Evolutionary conservation across 2,797 vertebrate genomes (phyloP).

Genomic region (Taeniopygia guttata): DNA sequence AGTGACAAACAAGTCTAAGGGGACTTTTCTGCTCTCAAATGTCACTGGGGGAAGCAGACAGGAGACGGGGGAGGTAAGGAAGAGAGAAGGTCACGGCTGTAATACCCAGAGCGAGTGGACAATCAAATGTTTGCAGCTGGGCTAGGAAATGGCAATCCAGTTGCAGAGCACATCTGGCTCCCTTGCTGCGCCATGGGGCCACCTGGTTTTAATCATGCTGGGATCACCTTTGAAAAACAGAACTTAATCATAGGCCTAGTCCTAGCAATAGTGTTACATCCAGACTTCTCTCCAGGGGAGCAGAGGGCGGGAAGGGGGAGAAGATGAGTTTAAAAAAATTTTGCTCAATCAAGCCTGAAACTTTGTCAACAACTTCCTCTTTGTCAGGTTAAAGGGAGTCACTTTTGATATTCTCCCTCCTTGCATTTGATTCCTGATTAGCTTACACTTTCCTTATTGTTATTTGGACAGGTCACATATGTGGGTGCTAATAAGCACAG

Average conservation of each 20-base stretch:
- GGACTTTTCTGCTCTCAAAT: constrained; percentile 68
- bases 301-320: background rate
- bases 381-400: background rate
- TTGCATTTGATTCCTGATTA: background rate
- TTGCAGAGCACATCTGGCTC: constrained; percentile 55
- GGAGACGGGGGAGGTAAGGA: constrained; percentile 61
- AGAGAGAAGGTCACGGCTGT: constrained; percentile 70
- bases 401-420: constrained; percentile 1
- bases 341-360: constrained; percentile 16
- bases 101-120: constrained; percentile 65
- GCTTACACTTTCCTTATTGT: background rate
- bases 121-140: constrained; percentile 78
- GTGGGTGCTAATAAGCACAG: background rate
- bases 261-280: constrained; percentile 52
- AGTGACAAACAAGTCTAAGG: constrained; percentile 62
- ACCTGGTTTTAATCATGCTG: constrained; percentile 10
- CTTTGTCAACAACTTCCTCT: background rate
- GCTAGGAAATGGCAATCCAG: constrained; percentile 41
- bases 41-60: constrained; percentile 63
- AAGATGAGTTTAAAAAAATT: background rate
- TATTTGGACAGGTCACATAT: background rate
- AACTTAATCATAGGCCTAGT: constrained; percentile 32
- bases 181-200: background rate
- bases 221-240: constrained; percentile 53
- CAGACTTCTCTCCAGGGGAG: constrained; percentile 50